A percentile compares a stretch with the other conserved stretches of the same genome.
Evolutionary conservation across 2,888 invertebrate genomes (phyloP).

Genomic region (Drosophila mayaguana): DNA sequence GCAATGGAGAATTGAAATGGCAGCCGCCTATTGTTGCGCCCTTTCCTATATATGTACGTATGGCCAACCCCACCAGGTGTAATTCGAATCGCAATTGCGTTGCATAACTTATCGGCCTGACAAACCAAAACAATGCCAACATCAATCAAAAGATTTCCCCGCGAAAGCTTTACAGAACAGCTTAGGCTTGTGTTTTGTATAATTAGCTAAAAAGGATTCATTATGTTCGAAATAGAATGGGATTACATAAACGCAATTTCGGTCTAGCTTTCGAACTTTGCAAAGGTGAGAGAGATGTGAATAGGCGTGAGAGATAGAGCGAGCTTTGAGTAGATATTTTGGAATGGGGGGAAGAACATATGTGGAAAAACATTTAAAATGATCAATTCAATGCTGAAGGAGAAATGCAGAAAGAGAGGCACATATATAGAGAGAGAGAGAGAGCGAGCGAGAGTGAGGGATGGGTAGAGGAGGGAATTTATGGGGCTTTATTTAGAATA

Average conservation of each 20-base stretch:
- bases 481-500: too few species aligned
- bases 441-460: too few species aligned
- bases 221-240: conserved; percentile 29
- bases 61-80: conserved; percentile 61
- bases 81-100: conserved; percentile 68
- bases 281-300: not conserved
- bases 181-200: conserved; percentile 56
- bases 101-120: conserved; percentile 67
- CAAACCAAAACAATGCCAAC: conserved; percentile 80
- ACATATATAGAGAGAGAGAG: too few species aligned
- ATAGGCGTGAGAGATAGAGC: not conserved
- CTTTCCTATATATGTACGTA: conserved; percentile 1
- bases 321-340: not conserved
- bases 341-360: not conserved
- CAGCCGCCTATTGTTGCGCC: conserved; percentile 39
- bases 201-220: conserved; percentile 67
- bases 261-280: not conserved
- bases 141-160: conserved; percentile 81
- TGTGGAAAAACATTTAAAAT: not conserved
- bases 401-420: too few species aligned
- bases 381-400: too few species aligned
- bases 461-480: too few species aligned
- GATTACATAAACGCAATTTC: conserved; percentile 3
- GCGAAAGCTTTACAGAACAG: conserved; percentile 56
- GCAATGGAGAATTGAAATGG: conserved; percentile 43